Conservation (phyloP, 1,140 invertebrate genomes). For the Pseudomyrmex pallidus region DNA sequence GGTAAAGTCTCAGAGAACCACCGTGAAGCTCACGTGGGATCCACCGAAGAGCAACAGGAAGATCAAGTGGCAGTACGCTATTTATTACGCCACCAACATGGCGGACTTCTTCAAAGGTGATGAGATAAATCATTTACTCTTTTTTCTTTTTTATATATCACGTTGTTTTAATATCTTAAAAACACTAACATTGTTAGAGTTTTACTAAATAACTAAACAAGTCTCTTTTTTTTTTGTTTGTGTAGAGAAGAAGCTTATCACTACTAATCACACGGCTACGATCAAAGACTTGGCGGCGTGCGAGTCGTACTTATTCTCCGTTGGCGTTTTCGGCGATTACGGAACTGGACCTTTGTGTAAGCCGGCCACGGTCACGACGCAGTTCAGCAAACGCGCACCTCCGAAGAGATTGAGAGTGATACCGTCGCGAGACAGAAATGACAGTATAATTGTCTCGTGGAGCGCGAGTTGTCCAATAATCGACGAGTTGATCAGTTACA, state of each 20-base stretch:
- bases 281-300: slow-evolving; percentile 89
- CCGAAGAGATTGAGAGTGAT: slow-evolving; percentile 86
- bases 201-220: too few species aligned
- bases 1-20: slow-evolving; percentile 86
- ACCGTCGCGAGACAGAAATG: slow-evolving; percentile 83
- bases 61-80: slow-evolving; percentile 87
- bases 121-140: neutral
- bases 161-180: neutral
- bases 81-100: slow-evolving; percentile 87
- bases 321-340: slow-evolving; percentile 87
- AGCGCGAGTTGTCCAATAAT: slow-evolving; percentile 86
- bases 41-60: slow-evolving; percentile 85
- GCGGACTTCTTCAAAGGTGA: slow-evolving; percentile 85
- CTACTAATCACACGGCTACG: slow-evolving; percentile 86
- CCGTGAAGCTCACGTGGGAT: slow-evolving; percentile 89
- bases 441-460: slow-evolving; percentile 85
- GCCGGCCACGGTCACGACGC: slow-evolving; percentile 86
- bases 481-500: slow-evolving; percentile 86
- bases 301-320: slow-evolving; percentile 90
- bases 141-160: neutral
- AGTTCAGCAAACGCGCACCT: slow-evolving; percentile 87
- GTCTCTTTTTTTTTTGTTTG: slow-evolving; percentile 21
- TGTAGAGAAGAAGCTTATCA: slow-evolving; percentile 76
- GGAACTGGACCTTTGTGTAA: slow-evolving; percentile 88
- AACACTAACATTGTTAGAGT: neutral